Evolutionary conservation across 2,888 invertebrate species (phyloP).

Genomic region (Dione vanillae): DNA sequence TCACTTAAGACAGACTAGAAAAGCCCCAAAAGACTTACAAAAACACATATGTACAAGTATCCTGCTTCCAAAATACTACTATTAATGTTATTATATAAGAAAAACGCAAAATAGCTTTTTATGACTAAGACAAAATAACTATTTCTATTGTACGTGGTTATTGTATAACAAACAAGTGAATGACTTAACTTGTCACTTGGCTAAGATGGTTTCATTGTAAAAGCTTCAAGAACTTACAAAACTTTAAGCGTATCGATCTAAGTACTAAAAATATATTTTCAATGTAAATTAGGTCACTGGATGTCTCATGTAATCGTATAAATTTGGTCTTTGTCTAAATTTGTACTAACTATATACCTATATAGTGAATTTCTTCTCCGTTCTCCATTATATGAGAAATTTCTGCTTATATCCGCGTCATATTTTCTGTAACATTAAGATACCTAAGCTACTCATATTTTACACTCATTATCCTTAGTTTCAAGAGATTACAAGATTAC

Average conservation of each 20-base stretch:
- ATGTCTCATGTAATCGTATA: not conserved
- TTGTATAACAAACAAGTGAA: not conserved
- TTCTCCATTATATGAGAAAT: not conserved
- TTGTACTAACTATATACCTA: not conserved
- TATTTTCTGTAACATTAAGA: conserved; percentile 4
- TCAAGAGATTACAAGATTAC: conserved; percentile 40
- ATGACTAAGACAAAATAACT: not conserved
- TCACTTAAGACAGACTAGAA: too few species aligned
- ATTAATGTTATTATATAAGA: too few species aligned
- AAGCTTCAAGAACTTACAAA: not conserved
- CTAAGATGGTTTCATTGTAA: not conserved
- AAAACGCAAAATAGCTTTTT: too few species aligned
- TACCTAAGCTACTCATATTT: conserved; percentile 36
- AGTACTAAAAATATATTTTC: not conserved
- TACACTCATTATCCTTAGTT: conserved; percentile 33
- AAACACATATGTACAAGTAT: too few species aligned
- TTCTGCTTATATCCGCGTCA: not conserved
- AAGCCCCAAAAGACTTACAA: too few species aligned
- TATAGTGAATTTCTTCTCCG: not conserved
- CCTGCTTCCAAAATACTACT: too few species aligned
- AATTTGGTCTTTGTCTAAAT: not conserved
- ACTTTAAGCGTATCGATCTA: not conserved
- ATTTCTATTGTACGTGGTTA: not conserved
- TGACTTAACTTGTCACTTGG: not conserved
- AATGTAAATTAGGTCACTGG: not conserved